A percentile compares a stretch with the other conserved stretches of the same genome.
Conservation (phyloP, 2,888 invertebrate species). For the Heteromurus nitidus region DNA sequence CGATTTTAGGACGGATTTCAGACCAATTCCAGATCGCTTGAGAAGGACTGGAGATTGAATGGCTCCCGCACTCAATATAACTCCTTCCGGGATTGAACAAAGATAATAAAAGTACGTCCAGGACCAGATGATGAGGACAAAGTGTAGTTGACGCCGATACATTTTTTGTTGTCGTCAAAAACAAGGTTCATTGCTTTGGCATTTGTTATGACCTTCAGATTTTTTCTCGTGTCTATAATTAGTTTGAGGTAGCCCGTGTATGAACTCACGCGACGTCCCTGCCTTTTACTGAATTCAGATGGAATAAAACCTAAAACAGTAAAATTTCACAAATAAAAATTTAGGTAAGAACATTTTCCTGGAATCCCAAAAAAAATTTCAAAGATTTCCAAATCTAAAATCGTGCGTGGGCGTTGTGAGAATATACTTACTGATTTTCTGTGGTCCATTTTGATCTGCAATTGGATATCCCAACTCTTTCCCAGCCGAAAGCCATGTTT, state of each 20-base stretch:
- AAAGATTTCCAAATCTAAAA: no score
- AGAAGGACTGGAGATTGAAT: neutral
- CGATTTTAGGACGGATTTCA: neutral
- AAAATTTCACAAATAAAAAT: no score
- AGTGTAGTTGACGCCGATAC: constrained; percentile 15
- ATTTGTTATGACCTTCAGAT: constrained; percentile 15
- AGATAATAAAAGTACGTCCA: neutral
- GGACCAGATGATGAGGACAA: neutral
- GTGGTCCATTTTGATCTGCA: constrained; percentile 65
- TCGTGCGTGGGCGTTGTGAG: no score
- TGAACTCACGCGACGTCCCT: constrained; percentile 56
- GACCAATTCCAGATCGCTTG: neutral
- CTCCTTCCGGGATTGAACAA: neutral
- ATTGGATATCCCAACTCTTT: constrained; percentile 36
- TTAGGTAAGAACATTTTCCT: no score
- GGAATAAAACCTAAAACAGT: constrained; percentile 61
- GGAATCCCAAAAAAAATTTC: no score
- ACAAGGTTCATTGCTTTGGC: neutral
- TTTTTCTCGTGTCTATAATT: neutral
- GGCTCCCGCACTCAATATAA: neutral
- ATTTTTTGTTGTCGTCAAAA: constrained; percentile 9
- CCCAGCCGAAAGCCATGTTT: constrained; percentile 38
- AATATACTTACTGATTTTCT: constrained; percentile 33
- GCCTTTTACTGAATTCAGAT: constrained; percentile 39
- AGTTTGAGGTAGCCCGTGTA: constrained; percentile 53